Evolutionary conservation across 1,140 invertebrate genomes (phyloP).

Genomic region (Lethrus apterus): DNA sequence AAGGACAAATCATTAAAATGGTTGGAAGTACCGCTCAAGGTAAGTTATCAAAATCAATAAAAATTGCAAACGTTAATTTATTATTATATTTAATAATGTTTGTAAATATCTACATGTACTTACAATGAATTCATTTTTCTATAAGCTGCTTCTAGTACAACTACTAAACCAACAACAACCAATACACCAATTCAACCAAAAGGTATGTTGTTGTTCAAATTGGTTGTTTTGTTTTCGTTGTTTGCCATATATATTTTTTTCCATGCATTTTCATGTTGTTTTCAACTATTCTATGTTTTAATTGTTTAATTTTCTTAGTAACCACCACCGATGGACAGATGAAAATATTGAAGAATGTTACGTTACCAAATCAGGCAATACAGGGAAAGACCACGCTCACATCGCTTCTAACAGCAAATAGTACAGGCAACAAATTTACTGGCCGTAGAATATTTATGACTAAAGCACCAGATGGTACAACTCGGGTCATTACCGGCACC

Average conservation of each 20-base stretch:
- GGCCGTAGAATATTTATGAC: slow-evolving; percentile 72
- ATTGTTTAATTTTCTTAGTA: slow-evolving; percentile 22
- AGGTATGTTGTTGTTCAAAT: slow-evolving; percentile 30
- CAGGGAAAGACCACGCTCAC: slow-evolving; percentile 60
- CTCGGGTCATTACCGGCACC: slow-evolving; percentile 58
- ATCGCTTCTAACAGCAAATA: slow-evolving; percentile 55
- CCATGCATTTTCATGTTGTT: neutral
- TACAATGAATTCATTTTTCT: slow-evolving; percentile 21
- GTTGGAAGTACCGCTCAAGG: slow-evolving; percentile 45
- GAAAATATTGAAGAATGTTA: slow-evolving; percentile 55
- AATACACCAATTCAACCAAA: slow-evolving; percentile 39
- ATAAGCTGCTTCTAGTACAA: slow-evolving; percentile 29
- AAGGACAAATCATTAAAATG: slow-evolving; percentile 47
- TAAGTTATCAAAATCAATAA: slow-evolving; percentile 32
- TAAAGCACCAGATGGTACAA: slow-evolving; percentile 70
- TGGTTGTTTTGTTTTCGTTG: slow-evolving; percentile 21
- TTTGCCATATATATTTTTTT: slow-evolving; percentile 18
- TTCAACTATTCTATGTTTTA: neutral
- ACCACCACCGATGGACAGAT: slow-evolving; percentile 48
- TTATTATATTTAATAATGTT: slow-evolving; percentile 2
- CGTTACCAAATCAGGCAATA: slow-evolving; percentile 47
- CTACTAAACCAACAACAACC: slow-evolving; percentile 33
- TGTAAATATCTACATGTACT: no score
- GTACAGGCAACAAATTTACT: slow-evolving; percentile 57
- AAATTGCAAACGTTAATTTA: neutral